Base-by-base conservation (phyloP, 1,140 invertebrate genomes). In the Dendroctonus ponderosae region DNA sequence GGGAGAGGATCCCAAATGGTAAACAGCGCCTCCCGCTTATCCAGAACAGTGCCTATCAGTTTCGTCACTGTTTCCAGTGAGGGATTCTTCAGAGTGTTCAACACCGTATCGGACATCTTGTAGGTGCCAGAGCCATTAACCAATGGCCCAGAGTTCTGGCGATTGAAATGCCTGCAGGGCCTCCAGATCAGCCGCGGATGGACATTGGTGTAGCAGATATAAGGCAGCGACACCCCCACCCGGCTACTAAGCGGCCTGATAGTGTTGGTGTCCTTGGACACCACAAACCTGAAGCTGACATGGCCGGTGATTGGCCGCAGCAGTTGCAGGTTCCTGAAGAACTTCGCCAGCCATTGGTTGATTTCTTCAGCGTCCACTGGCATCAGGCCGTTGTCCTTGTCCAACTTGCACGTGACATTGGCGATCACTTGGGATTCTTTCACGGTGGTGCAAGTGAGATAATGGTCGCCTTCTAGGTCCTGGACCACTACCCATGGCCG, bases 1-100 rank as follows among this genome's bases (percentile, higher is more conserved):
- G 91, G 91, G 59, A 93, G 72, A 0, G 90, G 91, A 73, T 93
- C 91, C 90, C 89, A 92, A 70, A 87, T 89, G 1, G 87, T 83
- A 72, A 92, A 92, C 1, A 92, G 78, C 0, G 89, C 89, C 73
- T 92, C 89, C 7, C 88, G 81, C 67, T 87, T 89, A 68, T 89
- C 87, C 51, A 91, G 73, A 5, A 90, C 85, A 0, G 85, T 87
- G 5, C 86, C 84, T 43, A 89, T 76, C 14, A 89, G 77, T 70
- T 84, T 83, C 0, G 82, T 80, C 6, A 85, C 81, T 0, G 81
- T 80, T 50, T 85, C 79, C 0, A 82, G 54, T 0, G 75, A 74
- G 2, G 82, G 79, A 62, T 78, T 78, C 5, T 78, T 80, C 8
- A 85, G 38, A 0, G 82, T 80, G 41, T 75, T 80, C 48, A 82